Evolutionary conservation across 64 coral and sea anemone genomes (phyloP).

Genomic region (Stylophora pistillata): DNA sequence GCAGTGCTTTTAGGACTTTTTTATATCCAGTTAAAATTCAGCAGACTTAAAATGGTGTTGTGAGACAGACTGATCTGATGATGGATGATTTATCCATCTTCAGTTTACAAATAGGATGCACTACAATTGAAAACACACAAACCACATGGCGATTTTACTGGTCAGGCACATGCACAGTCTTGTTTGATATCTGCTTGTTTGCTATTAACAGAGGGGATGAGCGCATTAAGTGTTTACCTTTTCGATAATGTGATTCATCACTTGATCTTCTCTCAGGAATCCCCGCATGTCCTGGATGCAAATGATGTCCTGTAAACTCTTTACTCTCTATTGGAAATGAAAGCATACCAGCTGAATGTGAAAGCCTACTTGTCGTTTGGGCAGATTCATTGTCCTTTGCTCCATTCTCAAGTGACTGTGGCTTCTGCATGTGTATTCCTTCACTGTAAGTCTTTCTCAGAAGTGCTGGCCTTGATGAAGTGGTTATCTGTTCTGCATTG

Average conservation of each 20-base stretch:
- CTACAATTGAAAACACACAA: no score
- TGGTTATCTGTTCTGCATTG: constrained; percentile 32
- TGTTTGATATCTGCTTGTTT: no score
- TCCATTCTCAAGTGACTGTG: not conserved
- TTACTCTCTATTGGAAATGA: constrained; percentile 11
- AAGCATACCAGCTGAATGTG: constrained; percentile 17
- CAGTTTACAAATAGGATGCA: no score
- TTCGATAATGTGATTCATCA: constrained; percentile 60
- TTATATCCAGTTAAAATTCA: no score
- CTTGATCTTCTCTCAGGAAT: constrained; percentile 69
- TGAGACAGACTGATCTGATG: no score
- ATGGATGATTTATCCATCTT: no score
- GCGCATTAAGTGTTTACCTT: constrained; percentile 27
- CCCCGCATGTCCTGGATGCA: not conserved
- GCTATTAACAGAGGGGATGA: no score
- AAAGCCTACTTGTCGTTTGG: not conserved
- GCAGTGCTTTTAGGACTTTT: no score
- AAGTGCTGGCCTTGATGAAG: constrained; percentile 24
- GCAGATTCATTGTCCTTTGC: constrained; percentile 1
- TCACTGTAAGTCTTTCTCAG: constrained; percentile 68
- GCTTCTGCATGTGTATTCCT: constrained; percentile 52
- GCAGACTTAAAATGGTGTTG: no score
- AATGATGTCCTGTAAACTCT: not conserved
- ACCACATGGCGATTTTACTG: no score
- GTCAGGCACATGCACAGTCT: no score